Percentiles rank a stretch among this genome's conserved stretches.
phyloP scores from a whole-genome alignment of 2,797 vertebrate species.

The Margarornis squamiger region DNA sequence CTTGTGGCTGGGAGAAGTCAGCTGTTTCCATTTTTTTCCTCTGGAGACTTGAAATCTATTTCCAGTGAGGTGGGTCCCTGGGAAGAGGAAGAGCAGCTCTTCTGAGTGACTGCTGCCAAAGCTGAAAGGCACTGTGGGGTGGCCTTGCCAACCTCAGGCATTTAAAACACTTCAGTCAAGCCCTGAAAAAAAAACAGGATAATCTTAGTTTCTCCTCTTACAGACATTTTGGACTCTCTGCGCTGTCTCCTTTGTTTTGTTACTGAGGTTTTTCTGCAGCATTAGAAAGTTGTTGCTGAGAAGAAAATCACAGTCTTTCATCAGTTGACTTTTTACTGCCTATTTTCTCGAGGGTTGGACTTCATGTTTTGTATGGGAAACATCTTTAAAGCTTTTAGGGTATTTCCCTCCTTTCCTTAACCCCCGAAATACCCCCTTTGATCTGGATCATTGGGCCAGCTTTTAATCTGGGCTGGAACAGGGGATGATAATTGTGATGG shows the following conservation, averaged over 20 bases:
- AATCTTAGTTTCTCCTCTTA: not conserved
- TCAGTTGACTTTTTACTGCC: not conserved
- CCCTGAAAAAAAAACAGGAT: not conserved
- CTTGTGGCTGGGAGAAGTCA: constrained; percentile 9
- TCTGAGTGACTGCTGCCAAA: not conserved
- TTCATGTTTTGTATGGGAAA: not conserved
- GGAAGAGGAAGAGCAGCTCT: constrained; percentile 15
- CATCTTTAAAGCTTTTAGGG: not conserved
- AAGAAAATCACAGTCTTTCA: not conserved
- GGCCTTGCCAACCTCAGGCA: not conserved
- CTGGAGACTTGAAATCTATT: constrained; percentile 35
- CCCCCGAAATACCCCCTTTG: not conserved
- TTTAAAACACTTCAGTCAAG: not conserved
- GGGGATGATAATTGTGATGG: not conserved
- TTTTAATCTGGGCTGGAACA: not conserved
- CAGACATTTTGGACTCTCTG: not conserved
- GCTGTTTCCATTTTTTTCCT: constrained; percentile 16
- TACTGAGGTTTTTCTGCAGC: not conserved
- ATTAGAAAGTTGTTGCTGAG: not conserved
- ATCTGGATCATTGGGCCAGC: not conserved
- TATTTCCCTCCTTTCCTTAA: not conserved
- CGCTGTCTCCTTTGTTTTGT: not conserved
- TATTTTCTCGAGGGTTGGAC: not conserved
- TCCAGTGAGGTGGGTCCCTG: constrained; percentile 30
- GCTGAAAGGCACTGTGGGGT: not conserved